Evolutionary conservation across 2,797 vertebrate species (phyloP).

Genomic region (Myotis vivesi): DNA sequence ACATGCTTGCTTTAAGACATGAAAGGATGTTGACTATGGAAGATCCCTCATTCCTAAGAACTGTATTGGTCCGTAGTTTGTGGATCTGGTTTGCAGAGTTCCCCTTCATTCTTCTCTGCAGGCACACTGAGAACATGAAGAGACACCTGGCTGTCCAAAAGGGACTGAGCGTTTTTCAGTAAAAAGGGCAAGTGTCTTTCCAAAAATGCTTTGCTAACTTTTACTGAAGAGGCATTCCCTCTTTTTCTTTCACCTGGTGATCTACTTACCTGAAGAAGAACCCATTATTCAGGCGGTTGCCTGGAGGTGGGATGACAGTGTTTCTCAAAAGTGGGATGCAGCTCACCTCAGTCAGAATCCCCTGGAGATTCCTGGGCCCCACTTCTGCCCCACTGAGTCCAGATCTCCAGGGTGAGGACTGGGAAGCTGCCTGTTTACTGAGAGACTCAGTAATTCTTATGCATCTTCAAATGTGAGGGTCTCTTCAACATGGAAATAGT

Average conservation of each 20-base stretch:
- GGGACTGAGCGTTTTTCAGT: slow-evolving; percentile 14
- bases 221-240: neutral
- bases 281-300: neutral
- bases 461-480: neutral
- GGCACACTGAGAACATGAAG: slow-evolving; percentile 5
- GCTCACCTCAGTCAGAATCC: neutral
- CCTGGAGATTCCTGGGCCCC: neutral
- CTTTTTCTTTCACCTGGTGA: neutral
- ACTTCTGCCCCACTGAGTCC: neutral
- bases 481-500: slow-evolving; percentile 3
- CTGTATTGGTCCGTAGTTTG: neutral
- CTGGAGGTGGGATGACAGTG: neutral
- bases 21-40: slow-evolving; percentile 48
- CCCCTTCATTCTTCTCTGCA: slow-evolving; percentile 27
- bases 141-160: slow-evolving; percentile 5
- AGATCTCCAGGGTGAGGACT: neutral
- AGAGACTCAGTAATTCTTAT: neutral
- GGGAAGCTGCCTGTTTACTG: neutral
- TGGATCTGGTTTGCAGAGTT: neutral
- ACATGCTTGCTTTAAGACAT: neutral
- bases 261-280: slow-evolving; percentile 12
- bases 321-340: slow-evolving; percentile 22
- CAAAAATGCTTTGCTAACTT: neutral
- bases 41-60: neutral
- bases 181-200: neutral